Evolutionary conservation across 2,113 vertebrate species (phyloP).

Genomic region (Spheniscus mendiculus): DNA sequence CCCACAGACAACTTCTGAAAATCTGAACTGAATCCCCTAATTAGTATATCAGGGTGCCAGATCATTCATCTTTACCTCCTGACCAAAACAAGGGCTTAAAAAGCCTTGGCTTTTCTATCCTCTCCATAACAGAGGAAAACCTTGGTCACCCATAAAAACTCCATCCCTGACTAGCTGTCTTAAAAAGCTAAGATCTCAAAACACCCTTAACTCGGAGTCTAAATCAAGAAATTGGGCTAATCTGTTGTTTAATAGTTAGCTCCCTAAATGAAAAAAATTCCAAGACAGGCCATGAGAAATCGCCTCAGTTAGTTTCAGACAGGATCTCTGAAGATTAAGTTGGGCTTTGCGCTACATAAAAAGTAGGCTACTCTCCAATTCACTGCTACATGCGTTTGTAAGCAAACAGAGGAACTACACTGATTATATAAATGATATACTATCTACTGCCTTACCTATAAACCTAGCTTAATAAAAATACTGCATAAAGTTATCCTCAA

Average conservation of each 20-base stretch:
- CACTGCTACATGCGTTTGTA: not conserved
- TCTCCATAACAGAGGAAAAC: not conserved
- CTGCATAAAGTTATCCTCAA: not conserved
- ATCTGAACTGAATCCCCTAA: not conserved
- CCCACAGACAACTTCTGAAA: not conserved
- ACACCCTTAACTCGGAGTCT: not conserved
- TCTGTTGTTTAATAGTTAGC: not conserved
- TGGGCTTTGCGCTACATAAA: not conserved
- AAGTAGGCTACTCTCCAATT: not conserved
- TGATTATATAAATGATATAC: accelerated
- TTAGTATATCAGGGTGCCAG: not conserved
- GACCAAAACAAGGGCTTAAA: not conserved
- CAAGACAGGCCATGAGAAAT: not conserved
- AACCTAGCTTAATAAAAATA: not conserved
- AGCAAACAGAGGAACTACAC: not conserved
- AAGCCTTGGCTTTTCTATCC: not conserved
- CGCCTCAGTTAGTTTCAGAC: not conserved
- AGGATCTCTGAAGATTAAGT: not conserved
- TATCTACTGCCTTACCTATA: not conserved
- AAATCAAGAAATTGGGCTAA: not conserved
- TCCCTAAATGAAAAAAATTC: not conserved
- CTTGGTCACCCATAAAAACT: not conserved
- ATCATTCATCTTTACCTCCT: not conserved
- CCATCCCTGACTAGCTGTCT: not conserved
- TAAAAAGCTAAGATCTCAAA: not conserved